These are phyloP conservation scores for Drosophila bocki DNA, from an alignment of 1,140 invertebrate genomes.

Conservation along the genomic window DNA sequence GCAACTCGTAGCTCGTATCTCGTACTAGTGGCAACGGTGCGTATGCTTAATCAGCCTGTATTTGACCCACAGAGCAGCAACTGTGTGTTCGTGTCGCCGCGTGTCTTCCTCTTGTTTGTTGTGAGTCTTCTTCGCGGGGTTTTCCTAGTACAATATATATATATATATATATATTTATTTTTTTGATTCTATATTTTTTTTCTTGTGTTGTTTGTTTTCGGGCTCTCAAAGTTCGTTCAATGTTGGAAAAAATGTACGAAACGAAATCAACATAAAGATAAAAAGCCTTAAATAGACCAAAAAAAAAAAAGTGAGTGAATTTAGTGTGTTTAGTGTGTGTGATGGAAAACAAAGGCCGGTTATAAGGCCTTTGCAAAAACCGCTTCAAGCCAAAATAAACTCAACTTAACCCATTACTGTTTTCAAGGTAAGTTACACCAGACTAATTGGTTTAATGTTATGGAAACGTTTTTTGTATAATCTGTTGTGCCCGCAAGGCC, in stretches of 20 bases:
- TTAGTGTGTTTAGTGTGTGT: constrained; percentile 6
- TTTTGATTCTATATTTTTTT: constrained; percentile 18
- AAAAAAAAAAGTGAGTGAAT: constrained; percentile 12
- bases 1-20: neutral
- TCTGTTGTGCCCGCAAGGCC: neutral
- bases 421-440: constrained; percentile 10
- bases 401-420: constrained; percentile 10
- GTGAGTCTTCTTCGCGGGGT: constrained; percentile 39
- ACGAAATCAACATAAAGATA: constrained; percentile 29
- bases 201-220: constrained; percentile 31
- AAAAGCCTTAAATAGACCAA: constrained; percentile 8
- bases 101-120: constrained; percentile 54
- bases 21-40: constrained; percentile 18
- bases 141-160: too few species aligned
- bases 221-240: constrained; percentile 15
- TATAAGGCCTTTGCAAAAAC: neutral
- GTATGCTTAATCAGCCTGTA: constrained; percentile 23
- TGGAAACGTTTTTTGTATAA: constrained; percentile 2
- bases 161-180: neutral
- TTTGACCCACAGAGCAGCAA: constrained; percentile 66
- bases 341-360: constrained; percentile 14
- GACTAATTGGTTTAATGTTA: constrained; percentile 24
- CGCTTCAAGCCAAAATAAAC: constrained; percentile 7
- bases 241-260: constrained; percentile 14
- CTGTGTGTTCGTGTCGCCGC: constrained; percentile 9